Evolutionary conservation across 2,888 invertebrate species (phyloP), one percentile per base, ranked within the genome.

Genomic region (Hydriomena furcata): DNA sequence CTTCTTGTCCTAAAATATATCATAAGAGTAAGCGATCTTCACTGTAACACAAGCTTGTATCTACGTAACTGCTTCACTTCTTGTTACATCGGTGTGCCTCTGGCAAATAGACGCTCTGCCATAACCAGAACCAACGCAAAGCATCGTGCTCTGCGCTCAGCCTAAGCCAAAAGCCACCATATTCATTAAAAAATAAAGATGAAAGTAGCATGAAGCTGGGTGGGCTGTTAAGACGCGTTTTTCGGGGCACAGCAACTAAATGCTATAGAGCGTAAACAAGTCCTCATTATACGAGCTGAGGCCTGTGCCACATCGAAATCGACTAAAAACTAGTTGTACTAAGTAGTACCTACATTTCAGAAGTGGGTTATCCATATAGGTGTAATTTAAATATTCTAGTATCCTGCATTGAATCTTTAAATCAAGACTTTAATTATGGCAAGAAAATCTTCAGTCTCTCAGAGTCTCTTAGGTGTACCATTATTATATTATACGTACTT

Each of bases 51-150:
- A n/a, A 17, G 31, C 34, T 20, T 21, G 2, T n/a, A n/a, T n/a
- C n/a, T 1, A 7, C 10, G 34, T 32, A 21, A 20, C 31, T n/a
- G 6, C 20, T 34, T 34, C 20, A 34, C 34, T 20, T 34, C 10
- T 20, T 21, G 34, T 34, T 34, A 34, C 21, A 34, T 34, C 34
- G 34, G 34, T 21, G 17, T 21, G 34, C 34, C 32, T 21, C 21
- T 20, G 34, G 20, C 34, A 34, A 34, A 34, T 34, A 34, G 32
- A 34, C 34, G 21, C 8, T 17, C 21, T 34, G 34, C 20, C 21
- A 20, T 21, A 13, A 17, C n/a, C 17, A 17, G 17, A 31, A 2
- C 17, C 5, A 4, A 17, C n/a, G 0, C 5, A 17, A n/a, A 31
- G 17, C 17, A 10, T 8, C 34, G 0, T 20, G 21, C 10, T 8